A percentile compares a stretch with the other conserved stretches of the same genome.
Evolutionary conservation across 2,113 vertebrate species (phyloP).

Genomic region (Oenanthe oenanthe): DNA sequence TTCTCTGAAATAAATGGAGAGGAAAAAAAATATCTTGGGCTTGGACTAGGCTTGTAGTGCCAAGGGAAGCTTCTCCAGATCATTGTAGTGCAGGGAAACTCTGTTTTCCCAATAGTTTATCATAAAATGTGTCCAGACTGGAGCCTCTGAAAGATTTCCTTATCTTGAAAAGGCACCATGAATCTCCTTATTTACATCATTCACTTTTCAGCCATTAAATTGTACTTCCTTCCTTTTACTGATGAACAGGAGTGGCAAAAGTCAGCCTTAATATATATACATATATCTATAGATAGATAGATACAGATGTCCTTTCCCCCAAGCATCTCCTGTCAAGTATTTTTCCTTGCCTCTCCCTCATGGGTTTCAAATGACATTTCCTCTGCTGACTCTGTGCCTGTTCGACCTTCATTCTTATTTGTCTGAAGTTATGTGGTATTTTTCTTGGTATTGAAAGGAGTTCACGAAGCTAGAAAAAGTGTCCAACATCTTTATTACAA

Average conservation of each 20-base stretch:
- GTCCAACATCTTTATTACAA: slow-evolving; percentile 10
- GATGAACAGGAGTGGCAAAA: slow-evolving; percentile 22
- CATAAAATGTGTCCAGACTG: slow-evolving; percentile 27
- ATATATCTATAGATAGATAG: not conserved
- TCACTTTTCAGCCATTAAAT: slow-evolving; percentile 40
- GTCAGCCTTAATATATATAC: not conserved
- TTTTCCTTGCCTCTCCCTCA: slow-evolving; percentile 32
- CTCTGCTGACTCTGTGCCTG: slow-evolving; percentile 48
- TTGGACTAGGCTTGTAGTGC: not conserved
- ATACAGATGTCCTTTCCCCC: not conserved
- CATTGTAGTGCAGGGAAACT: not conserved
- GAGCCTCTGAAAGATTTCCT: slow-evolving; percentile 45
- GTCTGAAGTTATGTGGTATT: not conserved
- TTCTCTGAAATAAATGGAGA: not conserved
- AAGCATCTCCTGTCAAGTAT: slow-evolving; percentile 16
- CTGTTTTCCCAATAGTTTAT: slow-evolving; percentile 54
- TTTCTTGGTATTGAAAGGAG: not conserved
- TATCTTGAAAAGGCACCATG: slow-evolving; percentile 50
- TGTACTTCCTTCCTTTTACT: slow-evolving; percentile 36
- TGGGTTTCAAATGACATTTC: slow-evolving; percentile 48
- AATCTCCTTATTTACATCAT: slow-evolving; percentile 39
- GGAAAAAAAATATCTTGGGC: not conserved
- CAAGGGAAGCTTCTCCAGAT: slow-evolving; percentile 23
- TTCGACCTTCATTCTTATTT: not conserved
- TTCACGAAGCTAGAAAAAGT: not conserved